phyloP scores from a whole-genome alignment of 2,888 invertebrate genomes.

The Rhogogaster chlorosoma region DNA sequence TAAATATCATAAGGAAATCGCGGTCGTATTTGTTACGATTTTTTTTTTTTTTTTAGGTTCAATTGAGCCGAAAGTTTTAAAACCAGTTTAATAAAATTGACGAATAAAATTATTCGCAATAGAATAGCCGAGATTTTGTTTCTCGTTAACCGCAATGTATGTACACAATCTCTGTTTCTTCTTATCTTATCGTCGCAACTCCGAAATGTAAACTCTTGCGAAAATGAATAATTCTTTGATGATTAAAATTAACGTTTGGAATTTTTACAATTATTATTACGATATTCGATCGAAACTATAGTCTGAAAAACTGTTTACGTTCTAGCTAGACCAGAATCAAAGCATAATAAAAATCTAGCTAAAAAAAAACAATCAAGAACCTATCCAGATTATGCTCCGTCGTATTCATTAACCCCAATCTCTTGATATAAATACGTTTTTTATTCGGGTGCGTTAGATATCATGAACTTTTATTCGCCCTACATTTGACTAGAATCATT shows the following conservation, averaged over 20 bases:
- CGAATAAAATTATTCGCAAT: neutral
- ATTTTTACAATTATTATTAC: neutral
- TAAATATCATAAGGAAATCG: neutral
- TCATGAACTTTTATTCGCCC: neutral
- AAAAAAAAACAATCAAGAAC: neutral
- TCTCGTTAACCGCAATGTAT: neutral
- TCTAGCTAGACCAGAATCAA: neutral
- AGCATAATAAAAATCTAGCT: neutral
- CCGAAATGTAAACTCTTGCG: neutral
- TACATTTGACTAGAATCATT: neutral
- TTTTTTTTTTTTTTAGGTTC: neutral
- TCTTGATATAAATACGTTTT: neutral
- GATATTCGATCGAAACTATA: neutral
- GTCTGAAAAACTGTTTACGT: neutral
- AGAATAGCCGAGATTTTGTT: neutral
- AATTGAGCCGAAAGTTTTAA: neutral
- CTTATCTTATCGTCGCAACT: constrained; percentile 9
- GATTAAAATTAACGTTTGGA: neutral
- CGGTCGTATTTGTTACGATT: neutral
- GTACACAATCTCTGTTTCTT: neutral
- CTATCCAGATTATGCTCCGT: neutral
- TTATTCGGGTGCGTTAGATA: neutral
- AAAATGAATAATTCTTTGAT: neutral
- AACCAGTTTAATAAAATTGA: neutral
- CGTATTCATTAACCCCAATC: neutral